Evolutionary conservation across 2,888 invertebrate species (phyloP).

Genomic region (Hypselothyrea guttata): DNA sequence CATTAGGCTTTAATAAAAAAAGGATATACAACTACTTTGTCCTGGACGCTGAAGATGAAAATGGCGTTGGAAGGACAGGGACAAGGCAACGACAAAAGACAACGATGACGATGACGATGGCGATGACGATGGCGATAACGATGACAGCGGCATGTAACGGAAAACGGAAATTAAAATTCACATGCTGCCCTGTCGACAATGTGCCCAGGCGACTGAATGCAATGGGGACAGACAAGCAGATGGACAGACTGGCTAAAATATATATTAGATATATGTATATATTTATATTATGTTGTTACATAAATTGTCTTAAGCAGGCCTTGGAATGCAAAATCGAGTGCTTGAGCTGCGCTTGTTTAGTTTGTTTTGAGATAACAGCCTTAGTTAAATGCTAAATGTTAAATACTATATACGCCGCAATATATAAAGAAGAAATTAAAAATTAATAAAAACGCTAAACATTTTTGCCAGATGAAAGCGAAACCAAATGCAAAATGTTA

Average conservation of each 20-base stretch:
- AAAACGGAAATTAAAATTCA: slow-evolving; percentile 69
- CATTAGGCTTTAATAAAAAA: background rate
- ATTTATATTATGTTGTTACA: too few relatives aligned
- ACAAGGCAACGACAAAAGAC: slow-evolving; percentile 1
- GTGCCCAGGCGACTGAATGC: slow-evolving; percentile 23
- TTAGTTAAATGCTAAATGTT: too few relatives aligned
- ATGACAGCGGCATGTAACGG: slow-evolving; percentile 59
- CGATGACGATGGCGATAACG: slow-evolving; percentile 47
- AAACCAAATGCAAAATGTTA: slow-evolving; percentile 22
- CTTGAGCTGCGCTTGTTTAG: too few relatives aligned
- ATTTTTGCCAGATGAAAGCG: slow-evolving; percentile 17
- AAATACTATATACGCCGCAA: too few relatives aligned
- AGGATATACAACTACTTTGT: background rate
- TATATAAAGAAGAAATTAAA: slow-evolving; percentile 32
- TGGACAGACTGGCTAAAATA: too few relatives aligned
- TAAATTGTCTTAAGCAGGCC: too few relatives aligned
- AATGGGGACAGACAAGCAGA: background rate
- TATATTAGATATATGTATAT: too few relatives aligned
- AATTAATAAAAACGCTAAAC: slow-evolving; percentile 25
- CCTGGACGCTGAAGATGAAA: background rate
- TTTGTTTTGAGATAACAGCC: too few relatives aligned
- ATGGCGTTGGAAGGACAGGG: background rate
- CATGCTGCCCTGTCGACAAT: slow-evolving; percentile 40
- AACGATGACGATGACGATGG: slow-evolving; percentile 7
- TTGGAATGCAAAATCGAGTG: too few relatives aligned